These are phyloP conservation scores for Metallyticus violacea DNA, from an alignment of 2,888 invertebrate species.

Conservation along the genomic window DNA sequence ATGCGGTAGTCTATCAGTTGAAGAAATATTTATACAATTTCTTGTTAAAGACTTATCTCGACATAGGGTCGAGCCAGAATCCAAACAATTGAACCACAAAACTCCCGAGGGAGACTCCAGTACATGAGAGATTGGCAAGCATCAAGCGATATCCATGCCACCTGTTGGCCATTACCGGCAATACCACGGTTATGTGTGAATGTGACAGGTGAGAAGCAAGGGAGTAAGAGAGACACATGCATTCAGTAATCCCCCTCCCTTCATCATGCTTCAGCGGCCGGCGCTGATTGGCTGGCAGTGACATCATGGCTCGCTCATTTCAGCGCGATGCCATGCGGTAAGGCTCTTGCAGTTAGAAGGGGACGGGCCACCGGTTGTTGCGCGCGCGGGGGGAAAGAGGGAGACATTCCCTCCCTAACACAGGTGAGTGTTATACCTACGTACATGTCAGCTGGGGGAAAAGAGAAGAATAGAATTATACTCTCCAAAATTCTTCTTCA, in stretches of 20 bases:
- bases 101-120: no score
- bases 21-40: no score
- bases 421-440: no score
- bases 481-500: neutral
- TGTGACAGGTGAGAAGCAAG: neutral
- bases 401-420: neutral
- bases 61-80: no score
- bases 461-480: neutral
- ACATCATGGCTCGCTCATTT: slow-evolving; percentile 6
- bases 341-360: neutral
- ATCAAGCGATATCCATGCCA: neutral
- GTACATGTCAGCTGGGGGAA: no score
- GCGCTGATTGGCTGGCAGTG: slow-evolving; percentile 13
- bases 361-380: neutral
- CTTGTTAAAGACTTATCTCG: no score
- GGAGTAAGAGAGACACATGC: neutral
- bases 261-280: neutral
- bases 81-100: no score
- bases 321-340: neutral
- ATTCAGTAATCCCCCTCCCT: neutral
- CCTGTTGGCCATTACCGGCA: neutral
- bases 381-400: neutral
- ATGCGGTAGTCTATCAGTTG: no score
- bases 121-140: neutral
- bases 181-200: neutral